Evolutionary conservation across 2,797 vertebrate species (phyloP), one percentile per base, ranked within the genome.

Genomic region (Decapterus maruadsi): DNA sequence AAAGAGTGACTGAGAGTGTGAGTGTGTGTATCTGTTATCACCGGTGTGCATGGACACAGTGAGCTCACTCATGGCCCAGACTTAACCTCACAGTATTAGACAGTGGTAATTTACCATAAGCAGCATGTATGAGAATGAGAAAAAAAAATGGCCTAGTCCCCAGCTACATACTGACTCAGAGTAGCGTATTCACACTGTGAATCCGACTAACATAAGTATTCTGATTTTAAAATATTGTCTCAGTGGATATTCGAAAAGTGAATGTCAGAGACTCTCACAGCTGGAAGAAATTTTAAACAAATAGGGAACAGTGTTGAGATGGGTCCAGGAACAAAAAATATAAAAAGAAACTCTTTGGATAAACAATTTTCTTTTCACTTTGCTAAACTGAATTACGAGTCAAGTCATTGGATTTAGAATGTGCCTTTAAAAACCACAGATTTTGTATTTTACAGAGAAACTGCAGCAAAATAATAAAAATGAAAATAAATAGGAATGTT

Each of bases 1-100:
- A 92, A 93, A 89, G 62, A 77, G 55, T 87, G 84, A 89, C 55
- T 78, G 61, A 68, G 34, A 66, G 61, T 54, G 61, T 68, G 69
- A 58, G 58, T 53, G 46, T 77, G 62, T 51, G 42, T 84, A 22
- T 80, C 56, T 58, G 14, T 51, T 64, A 63, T 87, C 70, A 76
- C 38, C 46, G 31, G 20, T 59, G 55, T 68, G 58, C 64, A n/a
- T 66, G 58, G 61, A n/a, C 20, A 57, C 72, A 82, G 17, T 78
- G 79, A 87, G 68, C 69, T 86, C 69, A 80, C 59, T 82, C 61
- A 55, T 42, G 55, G 58, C 78, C 80, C 65, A 82, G 78, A 88
- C 83, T 80, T 88, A 55, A 89, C 85, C 86, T 78, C 72, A 10
- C 4, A 31, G 31, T 34, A 34, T 34, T 8, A 36, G 31, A 68